These are phyloP conservation scores for Tuta absoluta DNA, from an alignment of 2,888 invertebrate species.

Conservation along the genomic window DNA sequence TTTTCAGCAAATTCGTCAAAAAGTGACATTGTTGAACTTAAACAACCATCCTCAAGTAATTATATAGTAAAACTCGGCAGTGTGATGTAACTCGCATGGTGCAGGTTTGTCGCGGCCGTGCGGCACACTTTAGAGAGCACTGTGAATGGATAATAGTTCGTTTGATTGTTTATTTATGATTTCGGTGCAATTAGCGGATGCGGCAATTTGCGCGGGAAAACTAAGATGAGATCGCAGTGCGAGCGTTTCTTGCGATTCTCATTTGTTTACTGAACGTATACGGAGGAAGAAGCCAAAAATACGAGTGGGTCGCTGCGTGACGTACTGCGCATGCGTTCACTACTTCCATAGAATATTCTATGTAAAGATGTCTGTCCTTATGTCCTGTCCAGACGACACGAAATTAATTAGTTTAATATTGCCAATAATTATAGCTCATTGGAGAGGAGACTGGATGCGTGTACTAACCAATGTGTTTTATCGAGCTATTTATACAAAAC, in stretches of 20 bases:
- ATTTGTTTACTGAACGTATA: slow-evolving; percentile 41
- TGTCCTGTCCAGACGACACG: slow-evolving; percentile 30
- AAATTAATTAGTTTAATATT: slow-evolving; percentile 47
- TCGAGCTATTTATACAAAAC: too few species aligned
- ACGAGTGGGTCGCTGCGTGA: slow-evolving; percentile 31
- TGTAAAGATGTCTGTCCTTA: slow-evolving; percentile 40
- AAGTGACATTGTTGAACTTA: slow-evolving; percentile 24
- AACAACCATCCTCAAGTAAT: slow-evolving; percentile 26
- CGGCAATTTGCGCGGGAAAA: slow-evolving; percentile 38
- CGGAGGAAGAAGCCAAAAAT: slow-evolving; percentile 20
- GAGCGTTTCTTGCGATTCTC: slow-evolving; percentile 35
- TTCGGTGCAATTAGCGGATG: slow-evolving; percentile 1
- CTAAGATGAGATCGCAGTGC: slow-evolving; percentile 25
- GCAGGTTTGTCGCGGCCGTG: background rate
- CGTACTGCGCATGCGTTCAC: slow-evolving; percentile 48
- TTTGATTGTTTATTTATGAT: slow-evolving; percentile 3
- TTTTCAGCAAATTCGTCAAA: slow-evolving; percentile 20
- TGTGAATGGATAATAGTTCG: background rate
- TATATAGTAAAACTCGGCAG: slow-evolving; percentile 24
- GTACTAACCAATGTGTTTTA: background rate
- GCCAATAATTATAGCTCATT: slow-evolving; percentile 32
- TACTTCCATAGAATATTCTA: slow-evolving; percentile 48
- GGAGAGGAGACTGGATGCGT: background rate
- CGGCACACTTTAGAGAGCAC: slow-evolving; percentile 6
- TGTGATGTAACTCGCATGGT: slow-evolving; percentile 24